Percentiles rank a stretch among this genome's conserved stretches.
These are phyloP conservation scores for Sardina pilchardus DNA, from an alignment of 2,113 vertebrate genomes.

Conservation along the genomic window DNA sequence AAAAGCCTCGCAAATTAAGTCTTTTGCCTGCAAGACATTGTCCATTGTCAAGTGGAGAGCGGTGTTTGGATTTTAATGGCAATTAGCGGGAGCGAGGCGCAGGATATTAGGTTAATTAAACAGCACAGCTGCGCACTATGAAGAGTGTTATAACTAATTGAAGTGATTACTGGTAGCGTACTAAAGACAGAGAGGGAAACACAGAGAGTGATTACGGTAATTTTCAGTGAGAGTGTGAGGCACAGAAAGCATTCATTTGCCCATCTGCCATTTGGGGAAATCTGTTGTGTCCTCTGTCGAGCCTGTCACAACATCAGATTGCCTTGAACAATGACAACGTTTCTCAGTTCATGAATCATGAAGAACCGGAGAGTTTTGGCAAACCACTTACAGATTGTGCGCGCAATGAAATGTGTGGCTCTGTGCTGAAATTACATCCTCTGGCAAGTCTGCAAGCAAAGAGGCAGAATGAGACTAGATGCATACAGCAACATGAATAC, in stretches of 20 bases:
- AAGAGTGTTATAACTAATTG: slow-evolving; percentile 63
- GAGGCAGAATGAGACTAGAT: neutral
- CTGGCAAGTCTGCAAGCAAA: neutral
- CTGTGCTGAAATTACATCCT: neutral
- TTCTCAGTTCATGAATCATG: neutral
- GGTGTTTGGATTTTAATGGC: slow-evolving; percentile 51
- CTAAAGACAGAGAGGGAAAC: slow-evolving; percentile 63
- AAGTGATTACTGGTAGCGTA: slow-evolving; percentile 66
- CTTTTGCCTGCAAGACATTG: slow-evolving; percentile 41
- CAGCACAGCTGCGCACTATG: slow-evolving; percentile 72
- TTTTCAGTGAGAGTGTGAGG: slow-evolving; percentile 60
- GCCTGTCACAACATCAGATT: neutral
- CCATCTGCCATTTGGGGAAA: slow-evolving; percentile 34
- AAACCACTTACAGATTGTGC: neutral
- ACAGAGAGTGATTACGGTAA: slow-evolving; percentile 63
- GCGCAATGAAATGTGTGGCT: neutral
- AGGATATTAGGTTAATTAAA: slow-evolving; percentile 66
- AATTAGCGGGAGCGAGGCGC: slow-evolving; percentile 59
- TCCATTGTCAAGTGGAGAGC: slow-evolving; percentile 37
- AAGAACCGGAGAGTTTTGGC: neutral
- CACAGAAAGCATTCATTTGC: slow-evolving; percentile 55
- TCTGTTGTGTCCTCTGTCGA: neutral
- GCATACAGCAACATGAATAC: neutral
- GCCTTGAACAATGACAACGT: neutral
- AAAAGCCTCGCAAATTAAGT: slow-evolving; percentile 29